Conservation (phyloP, 2,888 invertebrate species). For the Tholera decimalis region DNA sequence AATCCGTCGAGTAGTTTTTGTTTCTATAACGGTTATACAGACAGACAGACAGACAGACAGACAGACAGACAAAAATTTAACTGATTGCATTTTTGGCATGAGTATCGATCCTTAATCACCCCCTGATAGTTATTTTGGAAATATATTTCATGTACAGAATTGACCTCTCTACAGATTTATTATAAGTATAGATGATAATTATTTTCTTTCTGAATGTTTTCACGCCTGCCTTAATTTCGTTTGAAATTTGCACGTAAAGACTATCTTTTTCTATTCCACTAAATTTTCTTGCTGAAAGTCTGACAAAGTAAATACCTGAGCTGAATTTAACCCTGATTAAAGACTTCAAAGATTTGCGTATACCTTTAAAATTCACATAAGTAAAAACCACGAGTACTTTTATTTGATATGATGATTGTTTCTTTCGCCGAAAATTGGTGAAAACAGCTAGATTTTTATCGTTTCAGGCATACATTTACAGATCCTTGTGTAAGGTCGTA, state of each 20-base stretch:
- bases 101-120: too few relatives aligned
- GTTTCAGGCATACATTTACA: too few relatives aligned
- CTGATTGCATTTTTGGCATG: too few relatives aligned
- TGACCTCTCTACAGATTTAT: too few relatives aligned
- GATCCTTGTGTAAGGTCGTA: background rate
- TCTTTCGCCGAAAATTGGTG: background rate
- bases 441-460: background rate
- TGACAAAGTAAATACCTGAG: background rate
- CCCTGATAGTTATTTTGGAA: too few relatives aligned
- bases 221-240: background rate
- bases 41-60: too few relatives aligned
- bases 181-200: too few relatives aligned
- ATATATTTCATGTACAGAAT: too few relatives aligned
- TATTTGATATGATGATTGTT: background rate
- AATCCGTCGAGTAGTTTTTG: too few relatives aligned
- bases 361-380: background rate
- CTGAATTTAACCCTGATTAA: slow-evolving; percentile 12
- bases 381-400: background rate
- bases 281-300: slow-evolving; percentile 6
- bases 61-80: too few relatives aligned
- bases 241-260: slow-evolving; percentile 1
- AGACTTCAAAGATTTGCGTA: slow-evolving; percentile 5
- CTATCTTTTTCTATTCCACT: background rate
- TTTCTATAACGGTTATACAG: too few relatives aligned
- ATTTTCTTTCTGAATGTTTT: slow-evolving; percentile 6